Conservation (phyloP, 2,888 invertebrate genomes). For the Bombylius discolor region DNA sequence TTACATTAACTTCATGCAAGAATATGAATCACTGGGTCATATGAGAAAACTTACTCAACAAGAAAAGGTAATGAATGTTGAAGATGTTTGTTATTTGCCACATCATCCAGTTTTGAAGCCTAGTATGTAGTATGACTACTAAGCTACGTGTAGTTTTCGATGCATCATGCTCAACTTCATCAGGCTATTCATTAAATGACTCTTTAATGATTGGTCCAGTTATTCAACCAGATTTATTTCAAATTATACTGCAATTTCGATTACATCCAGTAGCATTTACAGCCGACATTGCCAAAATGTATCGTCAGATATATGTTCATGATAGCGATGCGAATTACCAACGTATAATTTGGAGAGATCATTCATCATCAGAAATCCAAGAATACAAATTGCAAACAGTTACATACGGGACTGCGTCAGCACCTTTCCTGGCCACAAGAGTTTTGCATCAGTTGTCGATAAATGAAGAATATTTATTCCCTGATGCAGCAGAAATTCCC, state of each 20-base stretch:
- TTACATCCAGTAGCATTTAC: conserved; percentile 8
- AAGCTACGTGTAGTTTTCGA: conserved; percentile 5
- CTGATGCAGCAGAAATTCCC: neutral
- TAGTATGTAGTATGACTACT: neutral
- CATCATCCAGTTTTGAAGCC: conserved; percentile 5
- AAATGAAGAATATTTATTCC: neutral
- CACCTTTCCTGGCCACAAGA: conserved; percentile 12
- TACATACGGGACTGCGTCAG: conserved; percentile 8
- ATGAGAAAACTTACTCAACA: conserved; percentile 7
- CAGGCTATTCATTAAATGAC: conserved; percentile 2
- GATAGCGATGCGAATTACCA: conserved; percentile 7
- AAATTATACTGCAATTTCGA: neutral
- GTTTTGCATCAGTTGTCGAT: conserved; percentile 6
- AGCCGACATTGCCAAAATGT: conserved; percentile 18
- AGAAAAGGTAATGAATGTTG: neutral
- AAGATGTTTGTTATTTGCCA: neutral
- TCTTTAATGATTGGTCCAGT: conserved; percentile 15
- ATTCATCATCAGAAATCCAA: conserved; percentile 1
- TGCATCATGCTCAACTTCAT: neutral
- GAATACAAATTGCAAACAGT: conserved; percentile 9
- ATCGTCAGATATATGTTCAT: neutral
- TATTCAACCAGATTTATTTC: conserved; percentile 14
- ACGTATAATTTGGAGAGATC: conserved; percentile 12
- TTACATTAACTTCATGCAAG: conserved; percentile 14
- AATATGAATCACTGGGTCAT: conserved; percentile 16